Conservation (phyloP, 2,797 vertebrate species). For the Fringilla coelebs region DNA sequence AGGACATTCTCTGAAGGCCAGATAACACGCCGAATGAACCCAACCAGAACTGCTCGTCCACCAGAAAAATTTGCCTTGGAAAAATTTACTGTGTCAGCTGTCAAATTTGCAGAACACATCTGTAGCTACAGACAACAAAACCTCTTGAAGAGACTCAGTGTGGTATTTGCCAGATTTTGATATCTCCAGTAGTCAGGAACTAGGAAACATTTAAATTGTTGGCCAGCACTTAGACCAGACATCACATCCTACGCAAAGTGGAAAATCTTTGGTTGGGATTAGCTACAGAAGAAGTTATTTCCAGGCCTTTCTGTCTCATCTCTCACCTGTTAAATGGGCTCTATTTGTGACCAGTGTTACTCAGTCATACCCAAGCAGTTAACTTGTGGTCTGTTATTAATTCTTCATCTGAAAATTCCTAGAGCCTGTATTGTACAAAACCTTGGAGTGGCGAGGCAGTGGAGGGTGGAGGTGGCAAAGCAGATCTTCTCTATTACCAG, state of each 20-base stretch:
- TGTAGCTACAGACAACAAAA: slow-evolving; percentile 67
- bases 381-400: neutral
- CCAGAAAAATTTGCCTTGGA: slow-evolving; percentile 91
- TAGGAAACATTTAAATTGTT: neutral
- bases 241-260: neutral
- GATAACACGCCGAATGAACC: slow-evolving; percentile 84
- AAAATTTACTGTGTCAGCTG: slow-evolving; percentile 73
- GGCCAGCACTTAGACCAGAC: neutral
- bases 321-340: neutral
- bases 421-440: neutral
- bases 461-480: neutral
- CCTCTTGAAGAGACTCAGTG: slow-evolving; percentile 79
- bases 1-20: slow-evolving; percentile 78
- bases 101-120: slow-evolving; percentile 71
- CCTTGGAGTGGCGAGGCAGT: neutral
- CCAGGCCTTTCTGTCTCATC: neutral
- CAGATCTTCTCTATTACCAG: neutral
- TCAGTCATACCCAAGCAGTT: neutral
- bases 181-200: neutral
- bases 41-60: slow-evolving; percentile 89
- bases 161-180: slow-evolving; percentile 73
- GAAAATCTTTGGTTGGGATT: neutral
- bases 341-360: neutral
- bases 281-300: neutral
- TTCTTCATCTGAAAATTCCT: neutral